phyloP scores from a whole-genome alignment of 2,888 invertebrate species.

The Athalia circularis region DNA sequence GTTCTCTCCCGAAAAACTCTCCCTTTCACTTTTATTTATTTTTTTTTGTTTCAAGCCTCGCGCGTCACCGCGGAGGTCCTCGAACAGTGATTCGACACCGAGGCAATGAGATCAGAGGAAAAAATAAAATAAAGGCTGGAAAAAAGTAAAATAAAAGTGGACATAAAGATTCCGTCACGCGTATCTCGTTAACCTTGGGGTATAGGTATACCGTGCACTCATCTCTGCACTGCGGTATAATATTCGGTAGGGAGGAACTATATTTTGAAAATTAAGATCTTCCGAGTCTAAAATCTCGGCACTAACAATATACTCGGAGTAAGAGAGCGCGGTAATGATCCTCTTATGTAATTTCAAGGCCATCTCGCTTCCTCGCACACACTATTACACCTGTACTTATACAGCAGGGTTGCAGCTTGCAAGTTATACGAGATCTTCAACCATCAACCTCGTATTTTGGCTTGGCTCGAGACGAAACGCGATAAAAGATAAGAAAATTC shows the following conservation, averaged over 20 bases:
- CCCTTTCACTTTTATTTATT: not conserved
- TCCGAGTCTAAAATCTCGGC: not conserved
- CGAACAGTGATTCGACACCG: constrained; percentile 37
- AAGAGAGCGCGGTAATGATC: constrained; percentile 33
- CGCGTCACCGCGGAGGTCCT: constrained; percentile 18
- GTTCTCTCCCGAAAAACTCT: not conserved
- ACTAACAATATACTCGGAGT: not conserved
- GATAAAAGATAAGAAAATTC: not conserved
- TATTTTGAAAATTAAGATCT: constrained; percentile 33
- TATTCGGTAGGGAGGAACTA: not conserved
- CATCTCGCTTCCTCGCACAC: not conserved
- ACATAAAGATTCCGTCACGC: constrained; percentile 8
- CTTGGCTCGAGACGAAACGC: constrained; percentile 15
- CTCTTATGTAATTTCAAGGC: constrained; percentile 18
- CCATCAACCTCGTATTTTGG: constrained; percentile 27
- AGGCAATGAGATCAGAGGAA: constrained; percentile 18
- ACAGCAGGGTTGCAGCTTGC: not conserved
- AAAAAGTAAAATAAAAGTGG: not conserved
- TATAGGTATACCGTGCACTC: not conserved
- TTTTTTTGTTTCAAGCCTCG: not conserved
- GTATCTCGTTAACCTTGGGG: constrained; percentile 32
- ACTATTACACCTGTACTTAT: not conserved
- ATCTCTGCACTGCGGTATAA: no score
- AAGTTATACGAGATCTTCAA: no score
- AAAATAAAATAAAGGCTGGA: not conserved